Evolutionary conservation across 2,113 vertebrate genomes (phyloP), one percentile per base, ranked within the genome.

Genomic region (Urocitellus parryii): DNA sequence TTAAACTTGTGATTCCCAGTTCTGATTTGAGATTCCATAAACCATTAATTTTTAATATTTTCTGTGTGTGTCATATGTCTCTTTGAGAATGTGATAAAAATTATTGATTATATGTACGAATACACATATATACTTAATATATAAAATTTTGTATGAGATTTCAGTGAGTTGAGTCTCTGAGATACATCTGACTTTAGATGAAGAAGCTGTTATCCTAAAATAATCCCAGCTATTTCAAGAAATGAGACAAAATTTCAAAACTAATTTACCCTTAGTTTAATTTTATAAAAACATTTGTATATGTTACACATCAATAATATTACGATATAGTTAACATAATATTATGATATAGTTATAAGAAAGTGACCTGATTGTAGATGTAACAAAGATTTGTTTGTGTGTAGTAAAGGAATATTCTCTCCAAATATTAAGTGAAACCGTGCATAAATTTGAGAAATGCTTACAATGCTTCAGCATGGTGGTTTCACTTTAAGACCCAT

Each of bases 161-260:
- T 74, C 56, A 79, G 63, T 79, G 37, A 82, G 8, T 74, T 96
- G 65, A 77, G 13, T 73, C 80, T 67, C 80, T 96, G 81, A 90
- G 61, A 72, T 48, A 70, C 18, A 24, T 39, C 10, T 65, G 51
- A 72, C 14, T 84, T 42, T 45, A 80, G 45, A 91, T 56, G 74
- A 90, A 95, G 56, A 78, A 93, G 5, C 68, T 84, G 9, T 80
- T 92, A 48, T 89, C 53, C 53, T 93, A 79, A 67, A 85, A 85
- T 73, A 95, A 88, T 83, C n/a, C 39, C 63, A 74, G 12, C 87
- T 85, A 89, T 82, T 96, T 96, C n/a, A 95, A 83, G 82, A 93
- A 96, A 91, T 91, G 42, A 85, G 90, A 93, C 24, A 82, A 86
- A 82, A 72, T 89, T 53, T 94, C 39, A 91, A 88, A 94, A 88